A percentile compares a stretch with the other conserved stretches of the same genome.
Conservation (phyloP, 1,140 invertebrate genomes). For the Pogonomyrmex barbatus region DNA sequence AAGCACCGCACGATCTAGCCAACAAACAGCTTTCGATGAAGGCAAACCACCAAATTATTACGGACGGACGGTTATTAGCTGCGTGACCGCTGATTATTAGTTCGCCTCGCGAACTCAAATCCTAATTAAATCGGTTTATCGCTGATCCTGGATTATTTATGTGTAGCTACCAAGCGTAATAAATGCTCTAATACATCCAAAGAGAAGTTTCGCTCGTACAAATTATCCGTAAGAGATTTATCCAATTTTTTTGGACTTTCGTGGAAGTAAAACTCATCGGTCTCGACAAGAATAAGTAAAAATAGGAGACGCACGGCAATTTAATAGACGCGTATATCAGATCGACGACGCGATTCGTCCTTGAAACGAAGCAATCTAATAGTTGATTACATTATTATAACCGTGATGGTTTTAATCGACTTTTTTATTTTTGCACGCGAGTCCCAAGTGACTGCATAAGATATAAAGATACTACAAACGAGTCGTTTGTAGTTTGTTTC, state of each 20-base stretch:
- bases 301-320: background rate
- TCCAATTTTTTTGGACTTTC: background rate
- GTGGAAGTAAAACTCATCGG: background rate
- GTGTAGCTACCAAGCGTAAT: background rate
- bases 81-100: conserved; percentile 28
- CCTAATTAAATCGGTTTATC: conserved; percentile 17
- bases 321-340: background rate
- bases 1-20: background rate
- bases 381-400: background rate
- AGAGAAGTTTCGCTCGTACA: background rate
- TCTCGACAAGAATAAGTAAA: background rate
- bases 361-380: background rate
- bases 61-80: conserved; percentile 24
- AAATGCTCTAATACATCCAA: background rate
- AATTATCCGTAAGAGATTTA: conserved; percentile 12
- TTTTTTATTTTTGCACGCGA: background rate
- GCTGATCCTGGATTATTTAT: background rate
- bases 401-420: background rate
- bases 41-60: conserved; percentile 32
- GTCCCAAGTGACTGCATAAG: background rate
- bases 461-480: too few relatives aligned
- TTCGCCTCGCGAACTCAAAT: background rate
- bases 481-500: background rate
- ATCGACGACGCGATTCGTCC: background rate
- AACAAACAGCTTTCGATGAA: background rate